Evolutionary conservation across 1,140 invertebrate species (phyloP), one percentile per base, ranked within the genome.

Genomic region (Musca vetustissima): DNA sequence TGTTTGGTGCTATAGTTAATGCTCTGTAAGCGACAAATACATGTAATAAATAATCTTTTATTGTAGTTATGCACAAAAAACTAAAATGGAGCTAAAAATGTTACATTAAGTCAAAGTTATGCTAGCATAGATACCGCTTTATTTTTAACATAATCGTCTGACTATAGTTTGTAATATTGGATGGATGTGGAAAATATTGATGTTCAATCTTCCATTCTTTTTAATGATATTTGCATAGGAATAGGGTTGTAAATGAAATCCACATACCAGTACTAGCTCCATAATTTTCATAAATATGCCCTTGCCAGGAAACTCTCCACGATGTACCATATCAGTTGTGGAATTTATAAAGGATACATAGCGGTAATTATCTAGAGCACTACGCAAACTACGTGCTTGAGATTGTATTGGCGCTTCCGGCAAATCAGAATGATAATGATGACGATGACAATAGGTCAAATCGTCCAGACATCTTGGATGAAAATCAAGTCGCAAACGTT

Each of bases 231-330:
- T n/a, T n/a, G n/a, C n/a, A n/a, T n/a, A n/a, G n/a, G n/a, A n/a
- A n/a, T n/a, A n/a, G n/a, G n/a, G n/a, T n/a, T 49, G 4, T 19
- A 49, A 53, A 14, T 8, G 8, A 28, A 28, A 21, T 32, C 49
- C 53, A 55, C 70, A 28, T 52, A 70, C 71, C 66, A 72, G 55
- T 17, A 72, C 49, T 15, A 72, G 28, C 53, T 72, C 68, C 21
- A 72, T 67, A 11, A 72, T 57, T 48, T 72, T 70, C 1, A 66
- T 70, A 49, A 72, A 64, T 13, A 67, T 64, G 11, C 53, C 59
- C 14, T 72, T 69, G 13, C 71, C 71, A 11, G 71, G 71, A 68
- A 72, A 72, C 14, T 67, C 68, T 11, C 50, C 47, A 19, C 61
- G 68, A 11, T 59, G 49, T 13, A 68, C 69, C 68, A 72, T 67